A percentile compares a stretch with the other conserved stretches of the same genome.
These are phyloP conservation scores for Falco naumanni DNA, from an alignment of 2,797 vertebrate genomes.

Conservation along the genomic window DNA sequence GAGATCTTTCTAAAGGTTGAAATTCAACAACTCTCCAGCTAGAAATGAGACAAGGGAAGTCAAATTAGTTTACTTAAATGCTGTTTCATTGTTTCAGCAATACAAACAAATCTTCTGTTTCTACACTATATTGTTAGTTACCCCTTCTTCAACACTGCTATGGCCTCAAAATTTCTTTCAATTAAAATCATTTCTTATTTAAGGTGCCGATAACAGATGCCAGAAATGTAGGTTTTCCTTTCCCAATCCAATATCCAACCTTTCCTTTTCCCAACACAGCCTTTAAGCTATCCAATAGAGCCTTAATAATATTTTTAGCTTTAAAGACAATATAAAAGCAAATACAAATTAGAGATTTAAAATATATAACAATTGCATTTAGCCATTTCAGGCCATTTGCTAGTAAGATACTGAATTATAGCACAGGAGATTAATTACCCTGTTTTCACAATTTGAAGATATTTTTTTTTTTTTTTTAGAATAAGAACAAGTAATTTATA, in stretches of 20 bases:
- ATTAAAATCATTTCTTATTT: background rate
- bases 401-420: background rate
- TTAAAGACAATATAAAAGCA: background rate
- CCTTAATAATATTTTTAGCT: background rate
- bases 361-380: background rate
- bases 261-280: background rate
- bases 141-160: background rate
- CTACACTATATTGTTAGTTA: background rate
- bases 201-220: background rate
- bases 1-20: slow-evolving; percentile 68
- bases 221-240: background rate
- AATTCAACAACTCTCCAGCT: slow-evolving; percentile 87
- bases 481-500: background rate
- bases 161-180: background rate
- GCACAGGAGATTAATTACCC: background rate
- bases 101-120: background rate
- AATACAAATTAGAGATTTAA: background rate
- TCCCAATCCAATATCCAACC: background rate
- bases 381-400: background rate
- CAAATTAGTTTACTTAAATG: background rate
- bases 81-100: background rate
- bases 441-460: background rate
- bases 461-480: background rate
- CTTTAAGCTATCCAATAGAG: background rate
- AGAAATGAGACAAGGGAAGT: slow-evolving; percentile 54